Conservation (phyloP, 1,140 invertebrate species). For the Mamestra configurata region DNA sequence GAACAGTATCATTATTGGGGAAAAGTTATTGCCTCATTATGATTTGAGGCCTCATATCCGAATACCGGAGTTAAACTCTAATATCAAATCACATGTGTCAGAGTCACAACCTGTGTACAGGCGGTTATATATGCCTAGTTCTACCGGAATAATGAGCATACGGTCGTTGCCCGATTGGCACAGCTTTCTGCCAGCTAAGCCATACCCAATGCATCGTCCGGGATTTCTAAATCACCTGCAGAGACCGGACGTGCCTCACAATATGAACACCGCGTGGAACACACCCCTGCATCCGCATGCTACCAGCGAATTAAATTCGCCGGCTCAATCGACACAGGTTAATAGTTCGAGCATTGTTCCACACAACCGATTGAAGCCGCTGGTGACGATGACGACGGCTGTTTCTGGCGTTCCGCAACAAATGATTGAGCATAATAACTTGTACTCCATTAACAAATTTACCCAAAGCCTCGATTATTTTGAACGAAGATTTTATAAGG, state of each 20-base stretch:
- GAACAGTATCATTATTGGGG: background rate
- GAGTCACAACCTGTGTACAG: background rate
- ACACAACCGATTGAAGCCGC: slow-evolving; percentile 21
- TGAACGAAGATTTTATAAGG: slow-evolving; percentile 70
- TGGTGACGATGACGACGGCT: background rate
- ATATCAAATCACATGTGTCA: background rate
- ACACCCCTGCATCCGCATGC: background rate
- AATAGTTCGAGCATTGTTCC: slow-evolving; percentile 7
- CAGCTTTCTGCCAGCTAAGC: background rate
- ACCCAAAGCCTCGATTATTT: slow-evolving; percentile 59
- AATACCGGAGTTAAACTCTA: background rate
- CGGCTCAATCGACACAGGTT: background rate
- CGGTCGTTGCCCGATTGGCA: background rate
- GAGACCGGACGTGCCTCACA: background rate
- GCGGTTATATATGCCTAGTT: background rate
- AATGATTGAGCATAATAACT: background rate
- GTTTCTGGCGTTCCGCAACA: background rate
- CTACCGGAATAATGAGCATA: background rate
- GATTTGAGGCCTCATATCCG: background rate
- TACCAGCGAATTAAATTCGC: background rate
- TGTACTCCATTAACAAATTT: slow-evolving; percentile 49
- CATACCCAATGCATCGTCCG: background rate
- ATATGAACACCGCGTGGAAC: background rate
- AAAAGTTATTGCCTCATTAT: background rate
- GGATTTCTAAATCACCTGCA: background rate